Conservation (phyloP, 2,113 vertebrate species). For the Psittacus erithacus region DNA sequence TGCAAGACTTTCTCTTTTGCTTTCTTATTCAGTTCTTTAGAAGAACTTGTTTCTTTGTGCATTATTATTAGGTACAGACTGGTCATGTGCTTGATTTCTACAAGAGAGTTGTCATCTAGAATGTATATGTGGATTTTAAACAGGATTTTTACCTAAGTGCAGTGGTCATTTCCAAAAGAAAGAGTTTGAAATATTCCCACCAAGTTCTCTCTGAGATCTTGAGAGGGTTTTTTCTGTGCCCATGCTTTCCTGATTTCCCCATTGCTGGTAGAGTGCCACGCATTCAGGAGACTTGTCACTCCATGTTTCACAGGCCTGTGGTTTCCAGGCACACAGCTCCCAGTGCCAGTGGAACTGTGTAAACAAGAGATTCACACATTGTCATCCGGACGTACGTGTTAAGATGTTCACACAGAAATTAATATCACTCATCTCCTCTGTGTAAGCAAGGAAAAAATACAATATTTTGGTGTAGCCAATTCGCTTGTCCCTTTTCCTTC, state of each 20-base stretch:
- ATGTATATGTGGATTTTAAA: background rate
- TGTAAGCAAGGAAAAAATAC: background rate
- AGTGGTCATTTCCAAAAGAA: background rate
- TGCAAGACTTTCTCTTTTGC: background rate
- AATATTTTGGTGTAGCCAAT: background rate
- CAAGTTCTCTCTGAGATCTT: background rate
- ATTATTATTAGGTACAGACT: background rate
- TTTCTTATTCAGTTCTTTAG: background rate
- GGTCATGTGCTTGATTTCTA: background rate
- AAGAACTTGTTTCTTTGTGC: background rate
- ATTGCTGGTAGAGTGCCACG: rapidly evolving
- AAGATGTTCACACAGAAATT: background rate
- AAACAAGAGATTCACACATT: conserved; percentile 11
- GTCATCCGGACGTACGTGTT: background rate
- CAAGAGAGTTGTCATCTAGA: background rate
- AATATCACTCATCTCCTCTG: background rate
- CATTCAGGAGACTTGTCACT: background rate
- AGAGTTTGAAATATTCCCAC: background rate
- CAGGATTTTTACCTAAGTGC: background rate
- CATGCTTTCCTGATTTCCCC: background rate
- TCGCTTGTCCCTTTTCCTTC: background rate
- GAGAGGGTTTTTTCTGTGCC: background rate
- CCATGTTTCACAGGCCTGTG: background rate
- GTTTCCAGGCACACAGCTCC: background rate
- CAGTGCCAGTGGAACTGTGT: background rate